phyloP scores from a whole-genome alignment of 2,797 vertebrate species.

The Sebastes kiyomatsui region DNA sequence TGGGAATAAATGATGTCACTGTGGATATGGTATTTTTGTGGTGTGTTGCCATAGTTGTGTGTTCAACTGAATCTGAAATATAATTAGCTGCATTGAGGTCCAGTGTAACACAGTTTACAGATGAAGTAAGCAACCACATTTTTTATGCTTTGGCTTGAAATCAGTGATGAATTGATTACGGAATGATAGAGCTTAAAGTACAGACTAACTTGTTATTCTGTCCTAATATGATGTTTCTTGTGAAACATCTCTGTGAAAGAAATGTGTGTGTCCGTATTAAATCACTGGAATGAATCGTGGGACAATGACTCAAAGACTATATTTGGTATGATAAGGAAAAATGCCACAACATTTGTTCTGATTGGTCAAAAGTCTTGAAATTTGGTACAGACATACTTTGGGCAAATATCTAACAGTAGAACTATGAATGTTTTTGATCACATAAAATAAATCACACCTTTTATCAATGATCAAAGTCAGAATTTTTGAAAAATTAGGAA shows the following conservation, averaged over 20 bases:
- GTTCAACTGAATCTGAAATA: conserved; percentile 6
- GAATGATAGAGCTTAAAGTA: no score
- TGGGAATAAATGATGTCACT: conserved; percentile 48
- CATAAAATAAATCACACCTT: background rate
- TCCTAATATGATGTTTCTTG: no score
- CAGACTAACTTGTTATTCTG: no score
- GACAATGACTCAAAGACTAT: background rate
- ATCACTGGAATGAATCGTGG: background rate
- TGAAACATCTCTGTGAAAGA: no score
- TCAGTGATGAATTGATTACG: no score
- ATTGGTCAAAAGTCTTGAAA: no score
- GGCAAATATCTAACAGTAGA: rapidly evolving
- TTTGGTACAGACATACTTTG: no score
- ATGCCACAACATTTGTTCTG: no score
- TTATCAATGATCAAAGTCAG: no score
- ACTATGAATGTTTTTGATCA: no score
- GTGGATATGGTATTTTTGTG: conserved; percentile 10
- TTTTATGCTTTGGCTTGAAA: background rate
- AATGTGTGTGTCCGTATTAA: background rate
- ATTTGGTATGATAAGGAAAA: no score
- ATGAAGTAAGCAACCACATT: background rate
- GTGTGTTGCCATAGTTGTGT: conserved; percentile 7
- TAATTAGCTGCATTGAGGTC: background rate
- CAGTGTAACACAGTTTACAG: background rate
- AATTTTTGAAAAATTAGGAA: no score